phyloP scores from a whole-genome alignment of 2,888 invertebrate species.

The Dromius quadrimaculatus region DNA sequence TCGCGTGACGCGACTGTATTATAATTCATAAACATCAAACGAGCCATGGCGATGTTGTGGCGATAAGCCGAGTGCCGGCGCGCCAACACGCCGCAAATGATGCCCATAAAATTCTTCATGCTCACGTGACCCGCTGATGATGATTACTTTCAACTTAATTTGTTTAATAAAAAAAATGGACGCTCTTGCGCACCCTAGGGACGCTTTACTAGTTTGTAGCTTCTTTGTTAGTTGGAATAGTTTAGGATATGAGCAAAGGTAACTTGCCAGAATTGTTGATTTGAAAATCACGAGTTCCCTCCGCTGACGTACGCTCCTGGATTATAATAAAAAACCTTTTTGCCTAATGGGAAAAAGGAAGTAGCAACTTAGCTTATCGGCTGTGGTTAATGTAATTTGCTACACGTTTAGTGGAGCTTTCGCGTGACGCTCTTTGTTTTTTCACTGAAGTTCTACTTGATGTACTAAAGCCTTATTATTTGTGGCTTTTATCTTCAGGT shows the following conservation, averaged over 20 bases:
- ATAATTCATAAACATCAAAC: slow-evolving; percentile 49
- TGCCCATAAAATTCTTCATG: slow-evolving; percentile 20
- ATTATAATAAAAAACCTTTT: slow-evolving; percentile 62
- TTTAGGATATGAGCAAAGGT: not conserved
- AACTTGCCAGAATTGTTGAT: too few relatives aligned
- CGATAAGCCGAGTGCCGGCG: slow-evolving; percentile 10
- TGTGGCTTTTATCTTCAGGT: slow-evolving; percentile 64
- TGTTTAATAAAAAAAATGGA: slow-evolving; percentile 49
- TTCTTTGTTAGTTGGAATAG: not conserved
- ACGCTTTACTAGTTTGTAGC: too few relatives aligned
- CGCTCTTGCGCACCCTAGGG: slow-evolving; percentile 4
- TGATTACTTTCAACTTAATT: slow-evolving; percentile 48
- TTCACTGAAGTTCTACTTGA: slow-evolving; percentile 58
- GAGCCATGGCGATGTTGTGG: slow-evolving; percentile 20
- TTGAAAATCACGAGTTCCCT: too few relatives aligned
- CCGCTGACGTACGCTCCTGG: not conserved
- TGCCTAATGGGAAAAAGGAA: slow-evolving; percentile 64
- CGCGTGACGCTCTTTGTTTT: slow-evolving; percentile 64
- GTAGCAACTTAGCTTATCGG: slow-evolving; percentile 39
- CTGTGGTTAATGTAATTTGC: slow-evolving; percentile 65
- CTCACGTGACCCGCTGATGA: slow-evolving; percentile 16
- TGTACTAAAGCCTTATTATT: slow-evolving; percentile 62
- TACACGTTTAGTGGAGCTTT: slow-evolving; percentile 66
- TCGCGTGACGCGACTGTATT: slow-evolving; percentile 49
- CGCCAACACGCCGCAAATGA: slow-evolving; percentile 11